Evolutionary conservation across 2,113 vertebrate species (phyloP).

Genomic region (Acrocephalus arundinaceus): DNA sequence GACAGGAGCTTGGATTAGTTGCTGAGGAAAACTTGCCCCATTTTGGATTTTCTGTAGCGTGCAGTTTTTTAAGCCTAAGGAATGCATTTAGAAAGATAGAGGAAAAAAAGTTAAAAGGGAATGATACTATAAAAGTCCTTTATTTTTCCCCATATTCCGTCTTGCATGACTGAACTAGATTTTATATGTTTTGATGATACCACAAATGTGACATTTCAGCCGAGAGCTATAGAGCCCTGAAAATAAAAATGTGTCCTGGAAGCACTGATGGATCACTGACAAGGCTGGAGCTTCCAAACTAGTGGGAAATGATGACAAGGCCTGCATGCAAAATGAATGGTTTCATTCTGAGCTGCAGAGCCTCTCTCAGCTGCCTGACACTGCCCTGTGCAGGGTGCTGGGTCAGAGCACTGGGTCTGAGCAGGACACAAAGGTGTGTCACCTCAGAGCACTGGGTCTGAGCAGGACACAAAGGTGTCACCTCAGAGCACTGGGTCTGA

Average conservation of each 20-base stretch:
- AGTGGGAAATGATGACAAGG: not conserved
- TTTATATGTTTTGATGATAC: not conserved
- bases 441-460: too few species aligned
- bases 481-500: too few species aligned
- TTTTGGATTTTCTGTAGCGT: not conserved
- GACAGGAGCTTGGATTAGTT: not conserved
- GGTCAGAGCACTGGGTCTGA: not conserved
- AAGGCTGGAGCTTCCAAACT: not conserved
- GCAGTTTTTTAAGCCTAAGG: not conserved
- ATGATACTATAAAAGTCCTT: not conserved
- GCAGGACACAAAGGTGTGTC: too few species aligned
- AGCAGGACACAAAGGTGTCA: too few species aligned
- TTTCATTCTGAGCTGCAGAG: not conserved
- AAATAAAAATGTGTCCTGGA: not conserved
- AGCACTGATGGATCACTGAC: conserved; percentile 11
- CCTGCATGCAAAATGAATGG: not conserved
- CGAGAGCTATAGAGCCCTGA: conserved; percentile 6
- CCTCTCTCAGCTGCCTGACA: not conserved
- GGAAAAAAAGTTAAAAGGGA: not conserved
- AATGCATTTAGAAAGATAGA: not conserved
- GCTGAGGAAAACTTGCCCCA: not conserved
- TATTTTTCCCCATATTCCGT: not conserved
- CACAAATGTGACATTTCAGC: conserved; percentile 27
- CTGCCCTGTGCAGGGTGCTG: not conserved
- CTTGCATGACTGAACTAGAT: not conserved